Evolutionary conservation across 2,797 vertebrate genomes (phyloP).

Genomic region (Sciurus vulgaris): DNA sequence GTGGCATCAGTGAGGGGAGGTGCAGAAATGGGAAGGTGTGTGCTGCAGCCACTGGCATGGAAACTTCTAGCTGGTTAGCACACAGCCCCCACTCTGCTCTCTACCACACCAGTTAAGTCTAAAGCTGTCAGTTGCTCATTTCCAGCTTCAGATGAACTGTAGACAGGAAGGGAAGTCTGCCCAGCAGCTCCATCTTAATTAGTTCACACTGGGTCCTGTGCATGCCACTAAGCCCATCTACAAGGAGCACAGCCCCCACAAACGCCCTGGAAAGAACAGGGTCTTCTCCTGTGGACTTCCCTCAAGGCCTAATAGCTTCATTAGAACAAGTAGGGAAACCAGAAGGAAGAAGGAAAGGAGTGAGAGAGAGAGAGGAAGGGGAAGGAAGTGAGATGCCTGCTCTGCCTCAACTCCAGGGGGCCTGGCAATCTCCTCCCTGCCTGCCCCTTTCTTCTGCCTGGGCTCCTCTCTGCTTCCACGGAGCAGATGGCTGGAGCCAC

Average conservation of each 20-base stretch:
- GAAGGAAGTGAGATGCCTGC: not conserved
- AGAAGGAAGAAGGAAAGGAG: accelerated
- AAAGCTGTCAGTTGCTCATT: not conserved
- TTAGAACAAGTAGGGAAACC: not conserved
- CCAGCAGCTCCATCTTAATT: not conserved
- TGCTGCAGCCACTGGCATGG: not conserved
- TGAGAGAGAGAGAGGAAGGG: not conserved
- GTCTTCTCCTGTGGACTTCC: not conserved
- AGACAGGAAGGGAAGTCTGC: not conserved
- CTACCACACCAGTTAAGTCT: not conserved
- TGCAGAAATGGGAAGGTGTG: not conserved
- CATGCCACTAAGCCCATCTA: not conserved
- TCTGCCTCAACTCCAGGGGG: accelerated
- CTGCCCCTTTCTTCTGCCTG: not conserved
- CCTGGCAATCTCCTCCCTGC: accelerated
- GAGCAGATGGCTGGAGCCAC: not conserved
- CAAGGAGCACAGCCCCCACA: not conserved
- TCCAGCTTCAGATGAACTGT: not conserved
- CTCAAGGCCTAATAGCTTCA: not conserved
- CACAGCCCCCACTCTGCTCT: constrained; percentile 13
- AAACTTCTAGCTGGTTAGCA: not conserved
- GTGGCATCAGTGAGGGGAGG: not conserved
- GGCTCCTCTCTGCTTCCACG: no score
- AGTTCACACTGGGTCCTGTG: not conserved
- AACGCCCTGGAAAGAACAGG: not conserved